Evolutionary conservation across 2,888 invertebrate genomes (phyloP).

Genomic region (Cenopis cana): DNA sequence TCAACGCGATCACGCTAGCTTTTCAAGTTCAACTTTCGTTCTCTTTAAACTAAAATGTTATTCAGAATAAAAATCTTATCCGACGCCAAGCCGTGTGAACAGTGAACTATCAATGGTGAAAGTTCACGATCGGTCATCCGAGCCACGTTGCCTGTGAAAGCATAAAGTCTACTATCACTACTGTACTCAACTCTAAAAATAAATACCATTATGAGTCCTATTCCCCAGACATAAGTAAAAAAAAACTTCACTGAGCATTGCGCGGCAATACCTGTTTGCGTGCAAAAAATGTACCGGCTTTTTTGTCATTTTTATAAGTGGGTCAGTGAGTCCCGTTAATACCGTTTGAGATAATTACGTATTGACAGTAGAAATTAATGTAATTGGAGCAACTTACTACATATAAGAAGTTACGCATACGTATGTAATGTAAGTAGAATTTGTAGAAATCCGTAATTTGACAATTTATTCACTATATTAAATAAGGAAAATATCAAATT

Average conservation of each 20-base stretch:
- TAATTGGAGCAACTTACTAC: constrained; percentile 13
- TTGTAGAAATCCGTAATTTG: not conserved
- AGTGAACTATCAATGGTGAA: constrained; percentile 42
- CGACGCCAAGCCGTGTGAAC: constrained; percentile 30
- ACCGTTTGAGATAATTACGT: constrained; percentile 27
- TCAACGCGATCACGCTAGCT: not conserved
- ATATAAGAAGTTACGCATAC: not conserved
- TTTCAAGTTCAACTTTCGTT: not conserved
- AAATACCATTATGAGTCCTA: not conserved
- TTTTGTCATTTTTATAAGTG: constrained; percentile 24
- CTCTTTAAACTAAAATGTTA: constrained; percentile 6
- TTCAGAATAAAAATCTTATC: constrained; percentile 14
- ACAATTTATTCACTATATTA: not conserved
- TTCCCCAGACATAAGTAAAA: not conserved
- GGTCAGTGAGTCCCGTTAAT: constrained; percentile 34
- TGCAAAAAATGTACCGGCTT: constrained; percentile 33
- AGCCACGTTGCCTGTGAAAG: constrained; percentile 40
- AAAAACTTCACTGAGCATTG: not conserved
- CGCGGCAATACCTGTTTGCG: constrained; percentile 20
- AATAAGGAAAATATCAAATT: not conserved
- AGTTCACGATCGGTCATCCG: constrained; percentile 42
- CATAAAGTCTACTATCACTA: constrained; percentile 19
- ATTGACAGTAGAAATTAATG: constrained; percentile 33
- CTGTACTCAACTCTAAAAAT: constrained; percentile 5
- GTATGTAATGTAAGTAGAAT: not conserved